Evolutionary conservation across 2,797 vertebrate genomes (phyloP), one percentile per base, ranked within the genome.

Genomic region (Ambastaia sidthimunki): DNA sequence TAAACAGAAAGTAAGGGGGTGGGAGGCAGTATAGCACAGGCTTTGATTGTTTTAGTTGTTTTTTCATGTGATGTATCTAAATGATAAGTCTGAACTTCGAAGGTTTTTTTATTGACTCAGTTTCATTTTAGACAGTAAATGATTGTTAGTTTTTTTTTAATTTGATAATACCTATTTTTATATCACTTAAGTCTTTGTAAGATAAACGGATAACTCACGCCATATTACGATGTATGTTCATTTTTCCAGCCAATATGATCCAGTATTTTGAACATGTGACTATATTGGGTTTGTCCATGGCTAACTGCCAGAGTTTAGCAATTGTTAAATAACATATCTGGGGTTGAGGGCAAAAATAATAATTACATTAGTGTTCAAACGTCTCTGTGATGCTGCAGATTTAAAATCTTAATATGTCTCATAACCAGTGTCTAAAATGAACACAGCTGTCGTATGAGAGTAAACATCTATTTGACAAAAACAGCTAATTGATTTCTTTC

Each of bases 61-160:
- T 71, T 88, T 83, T 82, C 84, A 87, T 86, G 67, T 91, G 82
- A 63, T 31, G 59, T 60, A 60, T 60, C 59, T 28, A 15, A 92
- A 89, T 84, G 82, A 86, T 44, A 67, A 88, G 85, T 90, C 77
- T 89, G 88, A 88, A 83, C 90, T 89, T 93, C 87, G 87, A 86
- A 31, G 65, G 34, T 3, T 84, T 48, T 88, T 65, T 75, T 84
- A 82, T 80, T 78, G 70, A 80, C 59, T 76, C 57, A 16, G 50
- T 71, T 81, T 65, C 63, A 66, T 78, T 80, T 82, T 71, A 66
- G 87, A 89, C 85, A 85, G 55, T 54, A 67, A 66, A 87, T 85
- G 86, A 89, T 89, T 91, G 86, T 89, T 55, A 25, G 9, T 21
- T 74, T 69, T 15, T 62, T 18, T 3, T 4, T 13, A 69, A 59